Conservation (phyloP, 2,888 invertebrate species). For the Cheilosia impressa region DNA sequence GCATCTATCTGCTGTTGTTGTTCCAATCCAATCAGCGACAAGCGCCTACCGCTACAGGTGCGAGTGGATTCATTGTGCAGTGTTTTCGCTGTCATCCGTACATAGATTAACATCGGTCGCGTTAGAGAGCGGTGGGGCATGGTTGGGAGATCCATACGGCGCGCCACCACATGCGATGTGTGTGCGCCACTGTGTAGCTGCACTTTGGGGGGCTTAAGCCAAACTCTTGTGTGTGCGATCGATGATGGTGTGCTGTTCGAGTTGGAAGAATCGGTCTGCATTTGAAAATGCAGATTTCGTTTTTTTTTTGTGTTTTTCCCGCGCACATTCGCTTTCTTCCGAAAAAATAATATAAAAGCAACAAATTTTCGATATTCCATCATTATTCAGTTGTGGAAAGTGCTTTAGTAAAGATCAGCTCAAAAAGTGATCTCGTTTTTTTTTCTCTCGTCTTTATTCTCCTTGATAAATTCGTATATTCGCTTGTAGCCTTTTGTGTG, state of each 20-base stretch:
- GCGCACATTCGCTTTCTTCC: conserved; percentile 82
- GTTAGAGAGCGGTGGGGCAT: conserved; percentile 5
- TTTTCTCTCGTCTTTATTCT: conserved; percentile 6
- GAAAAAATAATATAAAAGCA: conserved; percentile 83
- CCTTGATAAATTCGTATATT: conserved; percentile 29
- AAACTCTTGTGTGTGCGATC: conserved; percentile 26
- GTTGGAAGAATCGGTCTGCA: conserved; percentile 66
- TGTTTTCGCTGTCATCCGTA: conserved; percentile 59
- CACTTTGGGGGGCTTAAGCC: conserved; percentile 23
- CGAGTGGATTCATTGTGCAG: conserved; percentile 64
- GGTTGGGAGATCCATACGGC: conserved; percentile 45
- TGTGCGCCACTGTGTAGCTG: conserved; percentile 3
- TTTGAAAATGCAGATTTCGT: conserved; percentile 71
- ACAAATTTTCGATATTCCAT: conserved; percentile 81
- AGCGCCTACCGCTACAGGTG: conserved; percentile 39
- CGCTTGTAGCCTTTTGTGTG: conserved; percentile 43
- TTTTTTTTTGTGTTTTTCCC: conserved; percentile 48
- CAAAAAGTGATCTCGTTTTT: conserved; percentile 74
- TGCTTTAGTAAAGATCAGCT: conserved; percentile 82
- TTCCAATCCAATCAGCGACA: conserved; percentile 19
- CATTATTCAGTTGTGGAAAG: conserved; percentile 84
- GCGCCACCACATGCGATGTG: conserved; percentile 21
- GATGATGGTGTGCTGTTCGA: conserved; percentile 11
- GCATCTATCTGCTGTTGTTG: background rate
- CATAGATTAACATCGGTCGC: conserved; percentile 62